These are phyloP conservation scores for Epizoanthus scotinus DNA, from an alignment of 92 coral and sea anemone genomes.

Conservation along the genomic window DNA sequence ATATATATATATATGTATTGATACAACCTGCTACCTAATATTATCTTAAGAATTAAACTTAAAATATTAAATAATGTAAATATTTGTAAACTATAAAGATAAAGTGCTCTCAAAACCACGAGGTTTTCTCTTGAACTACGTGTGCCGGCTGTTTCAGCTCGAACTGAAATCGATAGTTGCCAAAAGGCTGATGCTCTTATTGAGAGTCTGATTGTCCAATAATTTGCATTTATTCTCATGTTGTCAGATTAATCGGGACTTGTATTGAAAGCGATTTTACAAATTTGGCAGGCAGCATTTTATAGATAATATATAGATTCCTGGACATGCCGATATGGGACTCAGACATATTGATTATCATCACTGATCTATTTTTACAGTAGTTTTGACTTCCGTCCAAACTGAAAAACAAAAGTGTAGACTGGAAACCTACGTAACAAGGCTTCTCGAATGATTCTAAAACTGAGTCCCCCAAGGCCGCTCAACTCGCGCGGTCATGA, in stretches of 20 bases:
- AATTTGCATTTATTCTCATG: neutral
- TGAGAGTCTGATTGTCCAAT: neutral
- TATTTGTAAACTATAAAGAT: no score
- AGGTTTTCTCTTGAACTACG: no score
- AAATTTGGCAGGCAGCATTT: neutral
- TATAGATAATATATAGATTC: neutral
- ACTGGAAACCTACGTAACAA: neutral
- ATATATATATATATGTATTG: no score
- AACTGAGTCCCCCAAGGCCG: constrained; percentile 6
- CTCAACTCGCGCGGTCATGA: neutral
- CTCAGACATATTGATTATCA: neutral
- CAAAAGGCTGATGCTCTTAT: neutral
- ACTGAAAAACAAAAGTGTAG: neutral
- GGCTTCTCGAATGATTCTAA: neutral
- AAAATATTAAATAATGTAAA: no score
- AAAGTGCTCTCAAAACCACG: no score
- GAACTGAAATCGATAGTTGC: constrained; percentile 1
- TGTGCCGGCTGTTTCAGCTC: neutral
- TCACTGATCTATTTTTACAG: constrained; percentile 16
- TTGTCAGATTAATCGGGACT: neutral
- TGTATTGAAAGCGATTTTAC: neutral
- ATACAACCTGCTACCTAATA: no score
- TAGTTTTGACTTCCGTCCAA: constrained; percentile 7
- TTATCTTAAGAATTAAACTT: no score
- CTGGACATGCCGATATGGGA: constrained; percentile 5